Evolutionary conservation across 2,888 invertebrate species (phyloP), one percentile per base, ranked within the genome.

Genomic region (Blera fallax): DNA sequence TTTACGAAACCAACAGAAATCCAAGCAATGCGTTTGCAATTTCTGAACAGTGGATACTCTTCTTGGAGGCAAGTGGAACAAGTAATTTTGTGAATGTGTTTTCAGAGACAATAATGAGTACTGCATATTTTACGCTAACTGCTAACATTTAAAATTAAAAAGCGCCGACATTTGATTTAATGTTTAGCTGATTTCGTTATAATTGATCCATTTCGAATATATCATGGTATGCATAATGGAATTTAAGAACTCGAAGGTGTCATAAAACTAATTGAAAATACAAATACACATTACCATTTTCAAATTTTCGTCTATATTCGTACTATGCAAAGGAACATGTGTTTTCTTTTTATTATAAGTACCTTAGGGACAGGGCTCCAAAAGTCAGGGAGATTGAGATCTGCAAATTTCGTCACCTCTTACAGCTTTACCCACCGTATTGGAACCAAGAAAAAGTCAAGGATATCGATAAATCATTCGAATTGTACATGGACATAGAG

Each of bases 1-100:
- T 88, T 87, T 87, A 24, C 74, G 87, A 87, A 60, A 76, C 80
- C 85, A 58, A 78, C 87, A 92, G 92, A 92, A 90, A 92, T 92
- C 87, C 91, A 92, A 88, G 92, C 92, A 88, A 91, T 91, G 92
- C 90, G 92, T 76, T 89, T 89, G 72, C 90, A 91, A 87, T 89
- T 90, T 87, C 87, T 89, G 72, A 89, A 87, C 88, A 89, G 87
- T 87, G 91, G 91, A 89, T 88, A 88, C 88, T 89, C 89, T 80
- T 89, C 91, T 84, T 91, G 90, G 91, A 92, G 92, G 92, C 92
- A 92, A 92, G 92, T 92, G 90, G 88, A 90, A 60, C 56, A 76
- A 70, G 2, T 77, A 62, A 54, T 60, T 69, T 69, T 70, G 58
- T 76, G 69, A 74, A 78, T 73, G 73, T 10, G 48, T 79, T 67